A percentile compares a stretch with the other conserved stretches of the same genome.
Evolutionary conservation across 2,113 vertebrate species (phyloP).

Genomic region (Sphaerodactylus townsendi): DNA sequence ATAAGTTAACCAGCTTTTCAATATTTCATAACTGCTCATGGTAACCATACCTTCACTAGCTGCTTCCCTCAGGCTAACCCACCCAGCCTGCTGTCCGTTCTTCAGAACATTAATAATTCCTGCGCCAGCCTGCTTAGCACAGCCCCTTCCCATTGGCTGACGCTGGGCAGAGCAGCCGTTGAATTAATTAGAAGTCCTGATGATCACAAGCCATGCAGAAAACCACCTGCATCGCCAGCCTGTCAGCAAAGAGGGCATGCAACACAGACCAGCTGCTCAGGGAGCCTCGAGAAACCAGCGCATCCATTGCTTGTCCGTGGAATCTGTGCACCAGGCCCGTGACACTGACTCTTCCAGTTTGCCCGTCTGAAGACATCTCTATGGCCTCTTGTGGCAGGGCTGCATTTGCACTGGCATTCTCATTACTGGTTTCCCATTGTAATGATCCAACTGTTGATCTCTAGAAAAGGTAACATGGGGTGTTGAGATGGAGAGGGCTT

Average conservation of each 20-base stretch:
- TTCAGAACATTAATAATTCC: conserved; percentile 83
- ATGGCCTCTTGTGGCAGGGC: neutral
- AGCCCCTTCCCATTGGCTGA: conserved; percentile 87
- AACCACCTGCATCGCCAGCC: conserved; percentile 83
- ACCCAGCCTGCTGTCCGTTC: conserved; percentile 84
- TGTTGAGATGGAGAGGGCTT: no score
- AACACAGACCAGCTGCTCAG: conserved; percentile 76
- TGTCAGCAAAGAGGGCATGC: conserved; percentile 69
- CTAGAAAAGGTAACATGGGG: no score
- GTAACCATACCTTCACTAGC: conserved; percentile 39
- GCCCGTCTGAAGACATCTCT: no score
- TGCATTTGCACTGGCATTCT: neutral
- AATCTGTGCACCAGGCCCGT: neutral
- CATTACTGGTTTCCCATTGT: neutral
- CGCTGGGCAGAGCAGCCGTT: conserved; percentile 83
- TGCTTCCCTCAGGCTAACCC: conserved; percentile 78
- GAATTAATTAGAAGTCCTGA: conserved; percentile 89
- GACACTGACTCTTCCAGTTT: neutral
- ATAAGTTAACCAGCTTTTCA: neutral
- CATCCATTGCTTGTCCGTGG: neutral
- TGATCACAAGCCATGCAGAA: conserved; percentile 87
- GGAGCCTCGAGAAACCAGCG: conserved; percentile 14
- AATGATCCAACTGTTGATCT: neutral
- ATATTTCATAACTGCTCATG: neutral
- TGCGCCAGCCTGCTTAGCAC: conserved; percentile 81